These are phyloP conservation scores for Amorpha juglandis DNA, from an alignment of 2,888 invertebrate genomes.

Conservation along the genomic window DNA sequence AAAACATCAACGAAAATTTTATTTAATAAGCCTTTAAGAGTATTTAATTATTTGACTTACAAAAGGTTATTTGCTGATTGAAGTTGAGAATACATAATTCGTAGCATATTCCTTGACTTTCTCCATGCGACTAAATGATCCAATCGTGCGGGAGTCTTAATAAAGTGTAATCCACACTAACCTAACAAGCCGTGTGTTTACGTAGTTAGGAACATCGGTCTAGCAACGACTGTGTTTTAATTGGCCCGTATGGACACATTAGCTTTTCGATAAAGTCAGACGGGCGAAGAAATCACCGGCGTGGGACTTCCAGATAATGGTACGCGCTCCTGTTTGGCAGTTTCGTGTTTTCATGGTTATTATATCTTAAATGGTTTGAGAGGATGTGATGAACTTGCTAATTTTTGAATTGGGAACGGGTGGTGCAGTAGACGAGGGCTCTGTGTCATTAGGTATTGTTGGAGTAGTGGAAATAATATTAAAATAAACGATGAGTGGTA, in stretches of 20 bases:
- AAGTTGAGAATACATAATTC: too few relatives aligned
- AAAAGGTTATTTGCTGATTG: too few relatives aligned
- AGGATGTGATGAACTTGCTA: neutral
- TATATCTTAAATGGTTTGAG: slow-evolving; percentile 22
- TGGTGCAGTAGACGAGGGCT: neutral
- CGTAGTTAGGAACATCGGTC: slow-evolving; percentile 15
- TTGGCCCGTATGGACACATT: slow-evolving; percentile 20
- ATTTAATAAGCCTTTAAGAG: too few relatives aligned
- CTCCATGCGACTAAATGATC: neutral
- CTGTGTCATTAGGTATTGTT: too few relatives aligned
- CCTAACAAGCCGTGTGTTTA: slow-evolving; percentile 20
- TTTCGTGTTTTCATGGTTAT: slow-evolving; percentile 19
- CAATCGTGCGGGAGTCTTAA: neutral
- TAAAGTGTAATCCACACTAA: slow-evolving; percentile 12
- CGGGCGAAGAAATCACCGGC: slow-evolving; percentile 20
- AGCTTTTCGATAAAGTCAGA: slow-evolving; percentile 23
- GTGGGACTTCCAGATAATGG: slow-evolving; percentile 11
- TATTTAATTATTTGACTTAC: too few relatives aligned
- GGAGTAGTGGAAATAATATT: too few relatives aligned
- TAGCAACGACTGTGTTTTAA: slow-evolving; percentile 22
- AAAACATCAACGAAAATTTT: too few relatives aligned
- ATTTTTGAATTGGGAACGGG: neutral
- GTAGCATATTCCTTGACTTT: too few relatives aligned
- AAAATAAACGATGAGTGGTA: too few relatives aligned
- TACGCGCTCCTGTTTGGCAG: slow-evolving; percentile 10